Conservation (phyloP, 2,113 vertebrate species). For the Chionodraco myersi region DNA sequence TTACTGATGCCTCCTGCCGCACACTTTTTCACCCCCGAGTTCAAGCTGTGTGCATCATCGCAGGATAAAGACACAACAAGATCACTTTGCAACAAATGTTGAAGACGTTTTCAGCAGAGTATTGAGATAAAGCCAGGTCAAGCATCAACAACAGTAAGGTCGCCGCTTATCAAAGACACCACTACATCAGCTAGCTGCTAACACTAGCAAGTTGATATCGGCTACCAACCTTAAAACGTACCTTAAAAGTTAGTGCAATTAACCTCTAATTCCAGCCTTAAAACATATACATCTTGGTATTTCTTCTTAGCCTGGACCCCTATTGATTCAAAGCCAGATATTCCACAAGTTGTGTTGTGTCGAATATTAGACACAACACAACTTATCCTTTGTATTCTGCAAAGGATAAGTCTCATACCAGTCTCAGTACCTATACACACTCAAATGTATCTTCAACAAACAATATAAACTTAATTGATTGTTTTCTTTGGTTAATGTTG, state of each 20-base stretch:
- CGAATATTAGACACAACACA: no score
- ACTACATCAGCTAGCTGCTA: conserved; percentile 7
- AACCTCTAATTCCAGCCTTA: no score
- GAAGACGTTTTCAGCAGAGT: not conserved
- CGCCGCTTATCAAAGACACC: not conserved
- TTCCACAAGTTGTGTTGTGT: no score
- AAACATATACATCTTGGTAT: no score
- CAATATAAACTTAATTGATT: not conserved
- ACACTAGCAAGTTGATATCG: not conserved
- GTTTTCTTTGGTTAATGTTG: not conserved
- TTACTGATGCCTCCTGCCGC: conserved; percentile 36
- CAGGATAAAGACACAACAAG: conserved; percentile 1
- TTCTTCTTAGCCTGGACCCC: no score
- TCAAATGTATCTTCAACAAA: no score
- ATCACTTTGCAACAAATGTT: conserved; percentile 2
- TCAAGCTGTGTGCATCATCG: not conserved
- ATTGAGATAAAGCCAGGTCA: conserved; percentile 3
- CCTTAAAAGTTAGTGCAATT: not conserved
- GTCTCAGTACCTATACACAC: no score
- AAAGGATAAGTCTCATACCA: no score
- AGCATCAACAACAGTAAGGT: not conserved
- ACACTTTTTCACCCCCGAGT: conserved; percentile 35
- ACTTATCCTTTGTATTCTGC: no score
- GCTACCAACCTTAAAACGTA: not conserved
- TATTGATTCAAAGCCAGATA: no score